phyloP scores from a whole-genome alignment of 2,888 invertebrate species.

The Caenorhabditis sp. region DNA sequence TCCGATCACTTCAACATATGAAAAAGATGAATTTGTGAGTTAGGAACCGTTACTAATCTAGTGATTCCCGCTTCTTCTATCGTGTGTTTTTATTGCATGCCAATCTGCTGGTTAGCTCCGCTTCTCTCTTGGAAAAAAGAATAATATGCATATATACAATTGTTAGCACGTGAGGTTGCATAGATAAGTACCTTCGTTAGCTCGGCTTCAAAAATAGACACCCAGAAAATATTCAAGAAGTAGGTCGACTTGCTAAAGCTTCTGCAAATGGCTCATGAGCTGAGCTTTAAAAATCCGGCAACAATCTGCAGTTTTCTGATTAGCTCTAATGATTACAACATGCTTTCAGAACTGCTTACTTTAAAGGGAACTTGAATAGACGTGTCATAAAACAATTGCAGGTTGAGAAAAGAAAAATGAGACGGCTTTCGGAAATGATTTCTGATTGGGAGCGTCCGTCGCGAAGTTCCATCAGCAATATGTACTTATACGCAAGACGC shows the following conservation, averaged over 20 bases:
- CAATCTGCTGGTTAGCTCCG: slow-evolving; percentile 35
- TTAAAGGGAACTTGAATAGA: slow-evolving; percentile 2
- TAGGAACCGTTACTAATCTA: slow-evolving; percentile 31
- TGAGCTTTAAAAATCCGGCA: slow-evolving; percentile 10
- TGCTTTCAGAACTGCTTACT: slow-evolving; percentile 55
- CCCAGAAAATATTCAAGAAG: slow-evolving; percentile 15
- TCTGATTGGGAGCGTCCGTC: slow-evolving; percentile 82
- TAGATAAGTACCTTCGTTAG: slow-evolving; percentile 60
- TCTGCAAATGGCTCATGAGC: slow-evolving; percentile 27
- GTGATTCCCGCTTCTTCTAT: slow-evolving; percentile 41
- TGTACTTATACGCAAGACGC: slow-evolving; percentile 81
- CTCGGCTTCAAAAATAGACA: slow-evolving; percentile 24
- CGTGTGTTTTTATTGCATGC: slow-evolving; percentile 58
- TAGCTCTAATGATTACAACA: slow-evolving; percentile 38
- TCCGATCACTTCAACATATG: slow-evolving; percentile 61
- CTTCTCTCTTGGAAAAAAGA: slow-evolving; percentile 1
- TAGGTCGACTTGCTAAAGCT: slow-evolving; percentile 31
- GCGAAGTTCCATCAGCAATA: slow-evolving; percentile 74
- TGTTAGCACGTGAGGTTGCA: slow-evolving; percentile 47
- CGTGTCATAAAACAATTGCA: slow-evolving; percentile 54
- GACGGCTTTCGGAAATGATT: slow-evolving; percentile 81
- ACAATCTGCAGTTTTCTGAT: slow-evolving; percentile 45
- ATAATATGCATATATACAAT: slow-evolving; percentile 13
- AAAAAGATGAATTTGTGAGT: slow-evolving; percentile 67
- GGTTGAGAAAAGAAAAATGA: slow-evolving; percentile 79